A percentile compares a stretch with the other conserved stretches of the same genome.
phyloP scores from a whole-genome alignment of 2,113 vertebrate genomes.

The Plecturocebus donacophilus region DNA sequence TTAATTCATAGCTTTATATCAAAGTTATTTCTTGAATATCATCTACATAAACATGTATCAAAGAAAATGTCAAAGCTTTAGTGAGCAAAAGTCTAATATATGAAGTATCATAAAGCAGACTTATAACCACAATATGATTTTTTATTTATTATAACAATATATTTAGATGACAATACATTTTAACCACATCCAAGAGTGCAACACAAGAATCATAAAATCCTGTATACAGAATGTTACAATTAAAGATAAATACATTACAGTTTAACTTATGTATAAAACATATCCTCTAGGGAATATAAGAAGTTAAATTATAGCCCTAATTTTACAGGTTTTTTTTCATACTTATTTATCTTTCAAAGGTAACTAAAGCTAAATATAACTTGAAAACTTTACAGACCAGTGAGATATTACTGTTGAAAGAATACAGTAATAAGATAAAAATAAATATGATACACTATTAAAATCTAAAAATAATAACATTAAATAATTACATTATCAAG shows the following conservation, averaged over 20 bases:
- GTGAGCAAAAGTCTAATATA: neutral
- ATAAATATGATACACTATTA: slow-evolving; percentile 5
- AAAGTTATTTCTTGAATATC: neutral
- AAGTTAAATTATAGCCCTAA: neutral
- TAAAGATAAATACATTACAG: slow-evolving; percentile 35
- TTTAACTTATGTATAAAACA: slow-evolving; percentile 56
- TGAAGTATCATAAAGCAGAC: neutral
- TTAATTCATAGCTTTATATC: neutral
- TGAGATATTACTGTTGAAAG: neutral
- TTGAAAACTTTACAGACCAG: slow-evolving; percentile 44
- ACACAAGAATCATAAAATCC: neutral
- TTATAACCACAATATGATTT: neutral
- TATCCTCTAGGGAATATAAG: neutral
- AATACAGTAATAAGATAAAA: slow-evolving; percentile 19
- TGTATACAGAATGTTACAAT: slow-evolving; percentile 31
- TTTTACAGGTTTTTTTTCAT: neutral
- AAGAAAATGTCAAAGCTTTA: slow-evolving; percentile 13
- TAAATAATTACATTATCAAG: slow-evolving; percentile 18
- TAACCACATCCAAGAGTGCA: slow-evolving; percentile 46
- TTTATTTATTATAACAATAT: slow-evolving; percentile 19
- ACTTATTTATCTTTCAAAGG: slow-evolving; percentile 24
- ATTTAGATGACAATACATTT: neutral
- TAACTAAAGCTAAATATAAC: neutral
- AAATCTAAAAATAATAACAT: slow-evolving; percentile 28
- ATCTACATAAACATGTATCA: neutral